A percentile compares a stretch with the other conserved stretches of the same genome.
phyloP scores from a whole-genome alignment of 2,797 vertebrate species.

The Malacoctenus gilli region DNA sequence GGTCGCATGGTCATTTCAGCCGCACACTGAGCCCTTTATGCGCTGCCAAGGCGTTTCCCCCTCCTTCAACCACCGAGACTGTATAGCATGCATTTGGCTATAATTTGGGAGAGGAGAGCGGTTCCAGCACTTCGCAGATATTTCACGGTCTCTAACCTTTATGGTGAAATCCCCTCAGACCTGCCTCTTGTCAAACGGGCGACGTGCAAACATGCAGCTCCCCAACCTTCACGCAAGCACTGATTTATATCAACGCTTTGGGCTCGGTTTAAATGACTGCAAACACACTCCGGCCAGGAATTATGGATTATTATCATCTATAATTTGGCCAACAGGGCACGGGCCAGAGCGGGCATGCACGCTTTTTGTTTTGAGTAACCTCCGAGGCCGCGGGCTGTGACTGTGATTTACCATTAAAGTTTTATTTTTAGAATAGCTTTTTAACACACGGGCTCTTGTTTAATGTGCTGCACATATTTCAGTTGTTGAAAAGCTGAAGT shows the following conservation, averaged over 20 bases:
- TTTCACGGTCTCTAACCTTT: constrained; percentile 72
- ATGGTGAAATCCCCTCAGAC: constrained; percentile 68
- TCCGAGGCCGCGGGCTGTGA: background rate
- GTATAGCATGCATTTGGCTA: constrained; percentile 47
- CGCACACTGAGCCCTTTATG: constrained; percentile 75
- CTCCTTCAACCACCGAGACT: constrained; percentile 45
- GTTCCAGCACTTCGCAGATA: constrained; percentile 73
- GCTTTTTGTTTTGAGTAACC: background rate
- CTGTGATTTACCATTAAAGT: background rate
- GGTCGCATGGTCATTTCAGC: constrained; percentile 71
- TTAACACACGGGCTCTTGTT: background rate
- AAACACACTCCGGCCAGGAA: constrained; percentile 53
- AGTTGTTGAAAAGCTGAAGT: background rate
- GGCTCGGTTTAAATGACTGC: constrained; percentile 53
- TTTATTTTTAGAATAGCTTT: background rate
- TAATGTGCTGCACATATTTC: background rate
- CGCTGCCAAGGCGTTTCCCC: constrained; percentile 66
- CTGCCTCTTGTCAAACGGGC: constrained; percentile 74
- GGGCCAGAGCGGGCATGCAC: constrained; percentile 15
- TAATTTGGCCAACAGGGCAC: constrained; percentile 34
- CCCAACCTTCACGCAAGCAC: constrained; percentile 49
- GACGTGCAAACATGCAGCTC: constrained; percentile 49
- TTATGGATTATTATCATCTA: constrained; percentile 44
- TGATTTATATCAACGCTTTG: constrained; percentile 58
- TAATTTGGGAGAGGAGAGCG: constrained; percentile 69